Evolutionary conservation across 2,888 invertebrate genomes (phyloP).

Genomic region (Artemia sp.): DNA sequence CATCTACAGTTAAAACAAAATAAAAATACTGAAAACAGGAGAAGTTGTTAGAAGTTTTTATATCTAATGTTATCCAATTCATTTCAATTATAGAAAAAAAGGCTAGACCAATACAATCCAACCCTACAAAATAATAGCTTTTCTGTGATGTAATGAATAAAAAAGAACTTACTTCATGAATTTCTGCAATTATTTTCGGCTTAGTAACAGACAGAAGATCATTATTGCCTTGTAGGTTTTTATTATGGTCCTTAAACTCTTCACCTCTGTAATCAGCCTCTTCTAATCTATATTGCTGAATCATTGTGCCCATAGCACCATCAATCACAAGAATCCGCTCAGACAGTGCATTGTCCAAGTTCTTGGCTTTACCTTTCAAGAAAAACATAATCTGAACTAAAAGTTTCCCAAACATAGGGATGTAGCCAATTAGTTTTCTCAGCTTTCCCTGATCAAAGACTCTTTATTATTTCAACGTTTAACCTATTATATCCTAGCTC

Average conservation of each 20-base stretch:
- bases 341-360: constrained; percentile 23
- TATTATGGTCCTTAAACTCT: constrained; percentile 33
- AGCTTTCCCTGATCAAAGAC: no score
- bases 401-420: no score
- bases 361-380: constrained; percentile 15
- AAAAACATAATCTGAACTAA: background rate
- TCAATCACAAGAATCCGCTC: constrained; percentile 37
- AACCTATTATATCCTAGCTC: no score
- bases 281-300: constrained; percentile 35
- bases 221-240: constrained; percentile 39
- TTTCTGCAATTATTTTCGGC: constrained; percentile 37
- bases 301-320: constrained; percentile 46
- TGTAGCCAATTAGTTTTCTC: no score
- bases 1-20: background rate
- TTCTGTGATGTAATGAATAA: background rate
- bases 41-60: no score
- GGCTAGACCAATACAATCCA: background rate
- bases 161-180: constrained; percentile 34
- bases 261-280: constrained; percentile 38
- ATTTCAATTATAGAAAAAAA: no score
- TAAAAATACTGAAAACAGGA: background rate
- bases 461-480: no score
- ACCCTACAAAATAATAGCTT: background rate
- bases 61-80: background rate
- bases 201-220: constrained; percentile 38